Evolutionary conservation across 2,888 invertebrate species (phyloP), one percentile per base, ranked within the genome.

Genomic region (Drosophila histrio): DNA sequence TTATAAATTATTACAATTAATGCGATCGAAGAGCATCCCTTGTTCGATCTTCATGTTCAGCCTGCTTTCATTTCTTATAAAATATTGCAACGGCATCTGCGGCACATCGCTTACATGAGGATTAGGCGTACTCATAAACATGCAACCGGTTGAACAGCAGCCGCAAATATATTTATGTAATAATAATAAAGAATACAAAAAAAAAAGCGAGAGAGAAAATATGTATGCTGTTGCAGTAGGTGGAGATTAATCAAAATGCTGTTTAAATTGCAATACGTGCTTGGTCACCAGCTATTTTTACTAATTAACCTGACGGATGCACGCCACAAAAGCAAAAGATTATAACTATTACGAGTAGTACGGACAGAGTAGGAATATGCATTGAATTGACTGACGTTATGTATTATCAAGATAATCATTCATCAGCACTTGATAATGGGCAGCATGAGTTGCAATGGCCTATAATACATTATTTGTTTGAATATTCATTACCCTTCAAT

Each of bases 221-320:
- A 38, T 44, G 8, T 41, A 46, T 32, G 53, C 24, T 63, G 34
- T 24, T 15, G 58, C 58, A 73, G 80, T 66, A 84, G 80, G 72
- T 80, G 81, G 72, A 84, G 78, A 81, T 77, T 81, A 77, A 84
- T 80, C 72, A 81, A 71, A 75, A 75, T 72, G 76, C 79, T 78
- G 70, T 78, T 81, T 72, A 76, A 79, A 74, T 79, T 80, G 78
- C 82, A 76, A 70, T 78, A 84, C 80, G 81, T 84, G 85, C 79
- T 80, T 59, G 81, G 81, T 81, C 72, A 80, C 53, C 72, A 68
- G 72, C 61, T 77, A 83, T 83, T 72, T 81, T 62, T 39, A 64
- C 80, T 75, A 80, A 84, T 81, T 84, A 81, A 85, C 76, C 74
- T 75, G 77, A 77, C 62, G 80, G 70, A 80, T 80, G 73, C 70